A percentile compares a stretch with the other conserved stretches of the same genome.
Conservation (phyloP, 2,113 vertebrate genomes). For the Paraplagusia blochii region DNA sequence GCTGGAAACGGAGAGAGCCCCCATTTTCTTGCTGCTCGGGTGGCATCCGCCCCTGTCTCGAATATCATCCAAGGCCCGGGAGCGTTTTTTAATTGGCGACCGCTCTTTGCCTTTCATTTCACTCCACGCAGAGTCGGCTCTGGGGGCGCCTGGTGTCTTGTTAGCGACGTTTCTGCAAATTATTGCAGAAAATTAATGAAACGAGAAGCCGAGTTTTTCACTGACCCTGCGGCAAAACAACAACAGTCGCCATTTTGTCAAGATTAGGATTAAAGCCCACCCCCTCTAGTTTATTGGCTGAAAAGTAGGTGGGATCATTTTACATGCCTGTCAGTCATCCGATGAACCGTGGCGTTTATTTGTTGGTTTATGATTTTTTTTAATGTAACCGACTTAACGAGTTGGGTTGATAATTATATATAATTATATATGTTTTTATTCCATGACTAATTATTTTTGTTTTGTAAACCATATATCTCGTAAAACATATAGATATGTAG, state of each 20-base stretch:
- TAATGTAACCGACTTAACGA: neutral
- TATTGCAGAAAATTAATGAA: constrained; percentile 25
- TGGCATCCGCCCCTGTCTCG: constrained; percentile 85
- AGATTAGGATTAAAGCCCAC: constrained; percentile 56
- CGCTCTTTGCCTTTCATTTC: constrained; percentile 95
- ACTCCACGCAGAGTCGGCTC: constrained; percentile 38
- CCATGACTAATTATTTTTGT: too few relatives aligned
- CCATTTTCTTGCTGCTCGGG: constrained; percentile 88
- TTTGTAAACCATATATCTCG: too few relatives aligned
- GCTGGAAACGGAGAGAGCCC: constrained; percentile 73
- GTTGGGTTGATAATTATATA: neutral
- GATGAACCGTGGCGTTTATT: neutral
- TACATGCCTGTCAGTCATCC: constrained; percentile 53
- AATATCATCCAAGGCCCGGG: constrained; percentile 87
- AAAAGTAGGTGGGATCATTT: constrained; percentile 44
- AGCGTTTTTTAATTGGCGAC: constrained; percentile 93
- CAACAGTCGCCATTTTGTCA: constrained; percentile 80
- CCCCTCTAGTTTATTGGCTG: constrained; percentile 60
- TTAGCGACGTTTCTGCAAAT: constrained; percentile 27
- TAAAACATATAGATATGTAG: too few relatives aligned
- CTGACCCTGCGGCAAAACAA: constrained; percentile 75
- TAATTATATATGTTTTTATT: too few relatives aligned
- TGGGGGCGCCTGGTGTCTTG: constrained; percentile 8
- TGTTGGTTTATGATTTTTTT: neutral
- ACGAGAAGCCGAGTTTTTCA: constrained; percentile 52